Base-by-base conservation (phyloP, 2,888 invertebrate species). In the Eucera pruinosa region DNA sequence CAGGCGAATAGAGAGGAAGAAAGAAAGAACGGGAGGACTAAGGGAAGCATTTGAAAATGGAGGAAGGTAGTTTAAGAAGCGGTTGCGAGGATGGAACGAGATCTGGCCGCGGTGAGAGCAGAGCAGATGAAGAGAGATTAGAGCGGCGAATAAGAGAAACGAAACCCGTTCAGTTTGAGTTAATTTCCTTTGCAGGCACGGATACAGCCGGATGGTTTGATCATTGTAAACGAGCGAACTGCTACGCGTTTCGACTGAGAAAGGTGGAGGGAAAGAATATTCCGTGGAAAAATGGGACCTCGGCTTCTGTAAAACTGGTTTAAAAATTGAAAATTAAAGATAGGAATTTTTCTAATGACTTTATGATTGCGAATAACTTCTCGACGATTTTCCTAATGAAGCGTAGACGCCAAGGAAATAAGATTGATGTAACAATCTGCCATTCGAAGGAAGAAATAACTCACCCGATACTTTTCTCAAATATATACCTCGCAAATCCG, bases 151-250 rank as follows among this genome's bases (percentile, higher is more conserved):
- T 78, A 79, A 80, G 76, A 78, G 80, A 80, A 86, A 83, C 81
- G 81, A 78, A 84, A 83, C 77, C 74, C 80, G 76, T 75, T 82
- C 79, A 71, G 74, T 79, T 70, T 76, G 80, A 88, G 86, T 81
- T 86, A 86, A 88, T 87, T 86, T 86, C 78, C 74, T 85, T 82
- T 76, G 23, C 65, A 55, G 41, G 1, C 47, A 45, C 33, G 47
- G 50, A 47, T 54, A 62, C 45, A 39, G 43, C 45, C 11, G 41
- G 55, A 27, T n/a, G 20, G 48, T 13, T 9, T n/a, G 27, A 52
- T 52, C 20, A 41, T 41, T 50, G 36, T 47, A 36, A 57, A 58
- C 30, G 47, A 54, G 20, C 25, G 43, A 67, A 15, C 1, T 4
- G 36, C 11, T 39, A 23, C 3, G 27, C 20, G 23, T 23, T 54